Base-by-base conservation (phyloP, 2,113 vertebrate genomes). In the Holacanthus passer region DNA sequence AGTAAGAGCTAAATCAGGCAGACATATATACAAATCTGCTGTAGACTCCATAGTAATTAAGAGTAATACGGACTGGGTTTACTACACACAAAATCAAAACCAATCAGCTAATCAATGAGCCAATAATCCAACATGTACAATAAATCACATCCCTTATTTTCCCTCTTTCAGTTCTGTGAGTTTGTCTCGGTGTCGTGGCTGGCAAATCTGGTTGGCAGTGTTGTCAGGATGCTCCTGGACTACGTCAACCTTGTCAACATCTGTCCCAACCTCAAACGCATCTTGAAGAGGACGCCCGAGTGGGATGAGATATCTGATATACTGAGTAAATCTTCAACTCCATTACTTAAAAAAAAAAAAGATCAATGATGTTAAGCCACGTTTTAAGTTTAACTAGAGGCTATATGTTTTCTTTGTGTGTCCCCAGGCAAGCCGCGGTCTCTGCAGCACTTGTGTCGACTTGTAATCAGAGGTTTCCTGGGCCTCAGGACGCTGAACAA, bases 171-270 rank as follows among this genome's bases (percentile, higher is more conserved):
- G 96, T 97, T 98, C 90, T 97, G 96, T 90, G 97, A 97, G 77
- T 97, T 97, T 86, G 95, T 97, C 75, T 94, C 96, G 16, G 93
- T 97, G 84, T 92, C 90, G 0, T 98, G 95, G 95, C 91, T 97
- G 93, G 93, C 88, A 37, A 93, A 96, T 55, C 79, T 96, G 85
- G 92, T 94, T 2, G 97, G 96, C 83, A 88, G 89, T 32, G 84
- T 96, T 59, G 89, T 96, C 63, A 94, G 91, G 39, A 86, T 94
- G 24, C 95, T 98, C 53, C 90, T 97, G 70, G 96, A 98, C 91
- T 98, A 97, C 37, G 94, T 94, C 82, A 92, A 94, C 88, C 93
- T 95, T 13, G 92, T 97, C 73, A 93, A 92, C 82, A 88, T 98
- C 52, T 98, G 97, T 70, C 84, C 87, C 27, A 94, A 96, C 83